Percentiles rank a stretch among this genome's conserved stretches.
Evolutionary conservation across 2,797 vertebrate species (phyloP).

Genomic region (Enteromius trimaculatus): DNA sequence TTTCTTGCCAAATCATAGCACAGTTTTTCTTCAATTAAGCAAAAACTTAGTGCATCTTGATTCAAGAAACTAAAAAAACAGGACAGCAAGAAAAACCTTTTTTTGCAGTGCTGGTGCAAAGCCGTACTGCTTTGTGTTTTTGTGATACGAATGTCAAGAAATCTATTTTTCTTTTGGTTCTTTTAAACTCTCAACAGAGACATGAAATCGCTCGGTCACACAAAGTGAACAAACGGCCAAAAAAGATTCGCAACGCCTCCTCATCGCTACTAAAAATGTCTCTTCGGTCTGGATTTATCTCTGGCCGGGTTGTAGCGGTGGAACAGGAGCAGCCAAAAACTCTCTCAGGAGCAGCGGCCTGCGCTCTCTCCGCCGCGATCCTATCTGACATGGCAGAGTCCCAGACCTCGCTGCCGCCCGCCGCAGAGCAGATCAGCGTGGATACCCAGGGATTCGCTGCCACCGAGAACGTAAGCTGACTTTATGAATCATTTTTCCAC

Average conservation of each 20-base stretch:
- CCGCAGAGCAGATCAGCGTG: conserved; percentile 6
- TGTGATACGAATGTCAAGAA: background rate
- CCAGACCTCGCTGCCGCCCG: conserved; percentile 37
- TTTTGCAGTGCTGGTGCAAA: too few species aligned
- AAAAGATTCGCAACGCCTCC: background rate
- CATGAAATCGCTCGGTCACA: background rate
- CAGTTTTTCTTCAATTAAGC: too few species aligned
- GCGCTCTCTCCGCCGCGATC: background rate
- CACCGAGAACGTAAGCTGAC: conserved; percentile 47
- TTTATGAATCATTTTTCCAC: conserved; percentile 64
- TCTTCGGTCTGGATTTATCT: conserved; percentile 14
- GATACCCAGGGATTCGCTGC: conserved; percentile 55
- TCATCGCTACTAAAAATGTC: conserved; percentile 1
- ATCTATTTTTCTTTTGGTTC: background rate
- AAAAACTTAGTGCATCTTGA: background rate
- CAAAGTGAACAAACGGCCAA: background rate
- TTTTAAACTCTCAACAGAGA: background rate
- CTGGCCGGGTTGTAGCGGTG: conserved; percentile 14
- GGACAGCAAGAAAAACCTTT: background rate
- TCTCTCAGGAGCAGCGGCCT: conserved; percentile 18
- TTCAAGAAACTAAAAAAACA: background rate
- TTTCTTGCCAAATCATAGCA: too few species aligned
- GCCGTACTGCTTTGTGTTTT: background rate
- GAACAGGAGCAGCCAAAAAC: conserved; percentile 11
- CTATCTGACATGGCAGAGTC: conserved; percentile 37